Conservation (phyloP, 2,888 invertebrate genomes). For the Xestoiulus laeticollis region DNA sequence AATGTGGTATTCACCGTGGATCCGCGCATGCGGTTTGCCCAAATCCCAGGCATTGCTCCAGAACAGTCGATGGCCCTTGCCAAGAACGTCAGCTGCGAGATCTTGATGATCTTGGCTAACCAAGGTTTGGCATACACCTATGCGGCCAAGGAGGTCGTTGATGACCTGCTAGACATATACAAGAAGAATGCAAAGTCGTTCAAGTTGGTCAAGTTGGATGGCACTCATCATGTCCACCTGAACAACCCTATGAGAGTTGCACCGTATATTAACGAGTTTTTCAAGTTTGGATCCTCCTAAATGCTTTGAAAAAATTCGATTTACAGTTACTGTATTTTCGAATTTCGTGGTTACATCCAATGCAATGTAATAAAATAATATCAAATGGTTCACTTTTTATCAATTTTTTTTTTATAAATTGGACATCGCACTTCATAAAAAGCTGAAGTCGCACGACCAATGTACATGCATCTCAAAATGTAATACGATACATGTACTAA, state of each 20-base stretch:
- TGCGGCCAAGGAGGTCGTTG: constrained; percentile 6
- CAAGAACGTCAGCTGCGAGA: constrained; percentile 54
- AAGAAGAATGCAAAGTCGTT: constrained; percentile 46
- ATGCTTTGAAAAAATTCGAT: too few relatives aligned
- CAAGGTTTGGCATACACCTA: background rate
- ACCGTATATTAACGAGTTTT: constrained; percentile 59
- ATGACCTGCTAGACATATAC: constrained; percentile 49
- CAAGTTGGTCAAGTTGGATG: constrained; percentile 51
- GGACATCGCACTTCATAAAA: too few relatives aligned
- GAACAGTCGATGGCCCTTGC: constrained; percentile 56
- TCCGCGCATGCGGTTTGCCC: constrained; percentile 55
- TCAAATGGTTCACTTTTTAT: too few relatives aligned
- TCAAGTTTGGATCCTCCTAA: background rate
- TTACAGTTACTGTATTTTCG: too few relatives aligned
- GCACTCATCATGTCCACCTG: constrained; percentile 56
- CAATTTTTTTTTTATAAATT: too few relatives aligned
- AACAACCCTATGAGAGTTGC: constrained; percentile 59
- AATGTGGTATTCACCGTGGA: constrained; percentile 57
- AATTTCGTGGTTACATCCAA: too few relatives aligned
- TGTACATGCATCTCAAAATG: too few relatives aligned
- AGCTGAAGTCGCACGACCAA: too few relatives aligned
- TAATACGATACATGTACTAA: too few relatives aligned
- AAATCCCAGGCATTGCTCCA: constrained; percentile 54
- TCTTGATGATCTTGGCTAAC: background rate
- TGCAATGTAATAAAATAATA: too few relatives aligned